A percentile compares a stretch with the other conserved stretches of the same genome.
Evolutionary conservation across 2,888 invertebrate species (phyloP).

Genomic region (Marasmarcha lunaedactyla): DNA sequence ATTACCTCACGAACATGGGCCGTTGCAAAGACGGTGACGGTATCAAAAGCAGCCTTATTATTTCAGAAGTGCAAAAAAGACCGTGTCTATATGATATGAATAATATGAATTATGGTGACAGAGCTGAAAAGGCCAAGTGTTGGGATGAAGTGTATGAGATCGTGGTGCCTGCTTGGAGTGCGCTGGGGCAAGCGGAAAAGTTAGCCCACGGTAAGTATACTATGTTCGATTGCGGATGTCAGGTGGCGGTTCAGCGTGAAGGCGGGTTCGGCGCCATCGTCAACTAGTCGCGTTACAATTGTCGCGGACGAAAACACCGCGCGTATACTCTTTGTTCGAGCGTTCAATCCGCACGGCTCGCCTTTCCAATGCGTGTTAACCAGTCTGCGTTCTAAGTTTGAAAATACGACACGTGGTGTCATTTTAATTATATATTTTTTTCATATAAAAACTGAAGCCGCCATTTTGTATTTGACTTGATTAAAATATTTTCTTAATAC

Average conservation of each 20-base stretch:
- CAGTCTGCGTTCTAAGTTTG: constrained; percentile 28
- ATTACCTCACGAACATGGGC: constrained; percentile 33
- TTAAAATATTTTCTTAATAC: no score
- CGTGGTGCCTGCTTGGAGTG: constrained; percentile 54
- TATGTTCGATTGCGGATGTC: constrained; percentile 30
- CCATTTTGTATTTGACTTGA: no score
- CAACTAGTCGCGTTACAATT: constrained; percentile 37
- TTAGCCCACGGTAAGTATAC: constrained; percentile 54
- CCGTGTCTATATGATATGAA: constrained; percentile 56
- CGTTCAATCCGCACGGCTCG: constrained; percentile 8
- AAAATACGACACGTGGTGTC: constrained; percentile 34
- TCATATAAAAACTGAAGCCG: constrained; percentile 12
- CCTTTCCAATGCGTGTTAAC: background rate
- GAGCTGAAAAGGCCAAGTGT: constrained; percentile 51
- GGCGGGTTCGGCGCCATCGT: constrained; percentile 5
- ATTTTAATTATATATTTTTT: constrained; percentile 19
- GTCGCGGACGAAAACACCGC: constrained; percentile 36
- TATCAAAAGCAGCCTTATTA: constrained; percentile 49
- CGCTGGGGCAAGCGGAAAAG: constrained; percentile 47
- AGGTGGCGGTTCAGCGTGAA: constrained; percentile 4
- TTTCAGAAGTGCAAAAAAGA: constrained; percentile 51
- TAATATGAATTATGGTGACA: constrained; percentile 50
- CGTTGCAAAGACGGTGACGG: constrained; percentile 50
- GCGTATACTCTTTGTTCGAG: constrained; percentile 60
- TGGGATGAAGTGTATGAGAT: constrained; percentile 60